Base-by-base conservation (phyloP, 2,113 vertebrate species). In the Hemibagrus wyckioides region DNA sequence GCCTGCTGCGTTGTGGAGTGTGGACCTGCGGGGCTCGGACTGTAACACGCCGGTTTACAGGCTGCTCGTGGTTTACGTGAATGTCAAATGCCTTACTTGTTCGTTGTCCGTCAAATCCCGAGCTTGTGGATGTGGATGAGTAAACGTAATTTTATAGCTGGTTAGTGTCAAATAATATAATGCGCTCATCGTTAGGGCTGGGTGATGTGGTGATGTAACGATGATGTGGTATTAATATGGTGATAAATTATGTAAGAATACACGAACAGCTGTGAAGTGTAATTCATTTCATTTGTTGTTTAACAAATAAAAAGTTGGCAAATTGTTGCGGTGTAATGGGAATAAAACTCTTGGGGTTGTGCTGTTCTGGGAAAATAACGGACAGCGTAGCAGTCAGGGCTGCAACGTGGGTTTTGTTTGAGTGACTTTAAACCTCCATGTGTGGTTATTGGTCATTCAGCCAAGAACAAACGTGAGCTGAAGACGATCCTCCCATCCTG, bases 1-100 rank as follows among this genome's bases (percentile, higher is more conserved):
- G 89, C 91, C 80, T 56, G 90, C 89, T 92, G 89, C 92, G 89
- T 91, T 92, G 89, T 89, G 57, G 69, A 56, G 36, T 19, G 54
- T 14, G 41, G 67, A 44, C 89, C 77, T 86, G 39, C 19, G 90
- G 81, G 87, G 89, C 87, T 84, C 57, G 4, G 14, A 28, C 28
- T 8, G 36, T 33, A 21, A n/a, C 28, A 19, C 28, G 2, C 19
- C 15, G 79, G n/a, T 56, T 57, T 25, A 82, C 54, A 1, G 56
- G 36, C 33, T 21, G 19, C 6, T 28, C 25, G 39, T 3, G 59
- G 41, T 79, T 79, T n/a, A 76, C 23, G 6, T 2, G 23, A 2
- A 28, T 25, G 41, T 41, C 69, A 10, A 17, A 73, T 73, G 36
- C 10, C 19, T 48, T 6, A 10, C 73, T 19, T 5, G 15, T 54